Percentiles rank a stretch among this genome's conserved stretches.
Evolutionary conservation across 1,140 invertebrate species (phyloP).

Genomic region (Ditylenchus dipsaci): DNA sequence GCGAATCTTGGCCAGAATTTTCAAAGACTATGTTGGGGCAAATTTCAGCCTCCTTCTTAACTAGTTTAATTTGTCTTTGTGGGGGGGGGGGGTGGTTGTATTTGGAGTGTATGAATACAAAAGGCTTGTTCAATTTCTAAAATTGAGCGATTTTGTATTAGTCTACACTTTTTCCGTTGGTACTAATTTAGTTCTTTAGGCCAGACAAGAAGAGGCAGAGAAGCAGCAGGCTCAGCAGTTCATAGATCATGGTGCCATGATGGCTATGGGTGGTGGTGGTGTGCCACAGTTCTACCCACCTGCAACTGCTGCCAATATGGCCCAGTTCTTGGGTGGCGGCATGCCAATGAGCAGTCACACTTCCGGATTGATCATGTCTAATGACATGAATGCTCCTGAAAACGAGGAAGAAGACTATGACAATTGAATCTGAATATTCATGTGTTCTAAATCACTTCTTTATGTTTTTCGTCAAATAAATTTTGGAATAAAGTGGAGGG

Average conservation of each 20-base stretch:
- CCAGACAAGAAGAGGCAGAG: slow-evolving; percentile 21
- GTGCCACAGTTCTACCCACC: background rate
- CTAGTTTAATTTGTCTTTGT: too few species aligned
- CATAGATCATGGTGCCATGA: background rate
- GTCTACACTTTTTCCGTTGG: background rate
- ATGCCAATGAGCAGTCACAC: background rate
- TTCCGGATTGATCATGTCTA: too few species aligned
- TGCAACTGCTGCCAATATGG: background rate
- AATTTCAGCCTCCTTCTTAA: too few species aligned
- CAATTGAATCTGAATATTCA: background rate
- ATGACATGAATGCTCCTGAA: background rate
- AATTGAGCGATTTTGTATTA: background rate
- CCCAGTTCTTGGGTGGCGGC: too few species aligned
- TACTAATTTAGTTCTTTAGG: slow-evolving; percentile 2
- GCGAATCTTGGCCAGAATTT: background rate
- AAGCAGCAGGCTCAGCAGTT: slow-evolving; percentile 15
- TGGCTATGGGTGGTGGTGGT: background rate
- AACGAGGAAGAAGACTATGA: slow-evolving; percentile 21
- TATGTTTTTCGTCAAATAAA: too few species aligned
- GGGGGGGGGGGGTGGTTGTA: background rate
- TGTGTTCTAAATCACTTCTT: too few species aligned
- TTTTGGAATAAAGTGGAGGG: too few species aligned
- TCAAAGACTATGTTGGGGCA: too few species aligned
- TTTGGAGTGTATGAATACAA: too few species aligned
- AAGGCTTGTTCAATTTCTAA: too few species aligned